Base-by-base conservation (phyloP, 2,113 vertebrate genomes). In the Ursus arctos region DNA sequence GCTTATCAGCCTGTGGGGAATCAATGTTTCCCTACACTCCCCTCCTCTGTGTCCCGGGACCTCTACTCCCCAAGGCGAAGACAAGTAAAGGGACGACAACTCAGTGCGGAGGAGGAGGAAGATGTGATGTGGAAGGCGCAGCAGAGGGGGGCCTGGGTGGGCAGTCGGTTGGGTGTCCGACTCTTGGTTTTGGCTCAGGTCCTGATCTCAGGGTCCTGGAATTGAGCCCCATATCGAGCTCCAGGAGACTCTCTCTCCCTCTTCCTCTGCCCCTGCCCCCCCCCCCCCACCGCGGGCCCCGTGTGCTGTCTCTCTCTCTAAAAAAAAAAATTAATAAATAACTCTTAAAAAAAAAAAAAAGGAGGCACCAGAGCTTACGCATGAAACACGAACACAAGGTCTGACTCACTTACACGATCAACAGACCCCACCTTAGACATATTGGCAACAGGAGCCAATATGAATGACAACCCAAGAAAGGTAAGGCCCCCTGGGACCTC, bases 91-190 rank as follows among this genome's bases (percentile, higher is more conserved):
- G 31, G 7, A 18, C 10, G 12, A 16, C 33, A 55, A 36, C 49
- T 59, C 22, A 24, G 36, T 36, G 36, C 18, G 26, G 67, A 61
- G 6, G 33, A 59, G 26, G 49, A 79, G 40, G 49, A 31, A 55
- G 47, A 0, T 1, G 0, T 0, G 6, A 28, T 0, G 7, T 15
- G 7, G n/a, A 7, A 24, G n/a, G 19, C 4, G 33, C 26, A 7
- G 69, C 21, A 21, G 61, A 74, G 76, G 4, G 19, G 33, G 0
- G 8, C 65, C 65, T n/a, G 8, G 65, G 33, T 69, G 67, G 33
- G n/a, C 33, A 36, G 16, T 69, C 33, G 7, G 4, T 10, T 69
- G 67, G 67, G 67, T 2, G n/a, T 69, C 67, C 8, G 12, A 69
- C 16, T 36, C 67, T 36, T 69, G 67, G 67, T 36, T 69, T 69